Conservation (phyloP, 2,888 invertebrate species). For the Quadriops clusia region DNA sequence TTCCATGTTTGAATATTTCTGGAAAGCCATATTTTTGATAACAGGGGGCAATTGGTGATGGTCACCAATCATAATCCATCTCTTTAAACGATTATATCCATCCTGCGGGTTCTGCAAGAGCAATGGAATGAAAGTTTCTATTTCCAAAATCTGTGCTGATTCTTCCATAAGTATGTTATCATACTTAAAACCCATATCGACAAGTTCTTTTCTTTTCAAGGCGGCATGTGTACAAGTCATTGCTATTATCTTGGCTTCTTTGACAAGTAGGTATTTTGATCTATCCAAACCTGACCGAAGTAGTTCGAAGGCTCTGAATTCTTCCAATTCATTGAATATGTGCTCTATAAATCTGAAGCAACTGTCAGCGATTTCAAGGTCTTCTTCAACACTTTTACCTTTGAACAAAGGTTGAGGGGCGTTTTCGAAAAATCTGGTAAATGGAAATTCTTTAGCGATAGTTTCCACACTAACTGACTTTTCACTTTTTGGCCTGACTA, state of each 20-base stretch:
- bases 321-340: slow-evolving; percentile 94
- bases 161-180: slow-evolving; percentile 99
- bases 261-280: slow-evolving; percentile 91
- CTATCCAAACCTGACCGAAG: slow-evolving; percentile 90
- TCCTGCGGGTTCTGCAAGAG: slow-evolving; percentile 97
- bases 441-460: slow-evolving; percentile 80
- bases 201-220: slow-evolving; percentile 88
- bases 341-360: slow-evolving; percentile 91
- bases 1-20: slow-evolving; percentile 99
- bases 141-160: slow-evolving; percentile 96
- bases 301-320: slow-evolving; percentile 95
- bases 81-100: slow-evolving; percentile 86
- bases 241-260: slow-evolving; percentile 98
- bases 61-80: slow-evolving; percentile 99
- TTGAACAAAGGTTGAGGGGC: slow-evolving; percentile 90
- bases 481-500: slow-evolving; percentile 42
- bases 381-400: slow-evolving; percentile 61
- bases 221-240: slow-evolving; percentile 99
- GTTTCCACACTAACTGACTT: slow-evolving; percentile 38
- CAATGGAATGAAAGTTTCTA: slow-evolving; percentile 97
- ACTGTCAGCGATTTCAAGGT: slow-evolving; percentile 80
- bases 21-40: slow-evolving; percentile 99
- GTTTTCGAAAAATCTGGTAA: slow-evolving; percentile 83
- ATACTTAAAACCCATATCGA: slow-evolving; percentile 90
- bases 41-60: slow-evolving; percentile 99